phyloP scores from a whole-genome alignment of 2,113 vertebrate species.

The Lophura nycthemera region DNA sequence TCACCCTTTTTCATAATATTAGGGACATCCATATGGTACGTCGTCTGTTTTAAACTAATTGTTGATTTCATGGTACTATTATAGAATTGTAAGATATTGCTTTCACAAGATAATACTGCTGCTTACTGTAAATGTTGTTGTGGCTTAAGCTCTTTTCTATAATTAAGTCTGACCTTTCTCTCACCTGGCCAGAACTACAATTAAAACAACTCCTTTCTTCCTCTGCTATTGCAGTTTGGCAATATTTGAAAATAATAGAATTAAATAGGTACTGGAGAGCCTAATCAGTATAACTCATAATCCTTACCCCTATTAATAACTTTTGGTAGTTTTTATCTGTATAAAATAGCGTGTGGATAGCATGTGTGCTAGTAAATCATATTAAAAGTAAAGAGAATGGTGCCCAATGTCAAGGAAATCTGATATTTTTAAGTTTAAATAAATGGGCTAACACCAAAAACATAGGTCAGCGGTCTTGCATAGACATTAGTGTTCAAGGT shows the following conservation, averaged over 20 bases:
- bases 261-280: neutral
- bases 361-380: neutral
- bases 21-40: neutral
- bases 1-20: neutral
- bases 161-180: neutral
- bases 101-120: neutral
- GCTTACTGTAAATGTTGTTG: neutral
- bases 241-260: neutral
- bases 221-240: neutral
- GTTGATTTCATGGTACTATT: neutral
- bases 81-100: neutral
- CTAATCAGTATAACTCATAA: neutral
- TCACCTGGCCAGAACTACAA: neutral
- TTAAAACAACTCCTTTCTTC: neutral
- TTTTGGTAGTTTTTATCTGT: neutral
- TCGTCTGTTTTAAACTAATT: neutral
- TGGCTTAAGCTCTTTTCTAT: neutral
- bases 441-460: neutral
- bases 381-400: neutral
- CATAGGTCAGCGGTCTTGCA: neutral
- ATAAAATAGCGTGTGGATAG: neutral
- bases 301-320: neutral
- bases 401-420: neutral
- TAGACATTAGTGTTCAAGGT: neutral
- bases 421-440: neutral